A percentile compares a stretch with the other conserved stretches of the same genome.
Evolutionary conservation across 1,140 invertebrate species (phyloP).

Genomic region (Camponotus pennsylvanicus): DNA sequence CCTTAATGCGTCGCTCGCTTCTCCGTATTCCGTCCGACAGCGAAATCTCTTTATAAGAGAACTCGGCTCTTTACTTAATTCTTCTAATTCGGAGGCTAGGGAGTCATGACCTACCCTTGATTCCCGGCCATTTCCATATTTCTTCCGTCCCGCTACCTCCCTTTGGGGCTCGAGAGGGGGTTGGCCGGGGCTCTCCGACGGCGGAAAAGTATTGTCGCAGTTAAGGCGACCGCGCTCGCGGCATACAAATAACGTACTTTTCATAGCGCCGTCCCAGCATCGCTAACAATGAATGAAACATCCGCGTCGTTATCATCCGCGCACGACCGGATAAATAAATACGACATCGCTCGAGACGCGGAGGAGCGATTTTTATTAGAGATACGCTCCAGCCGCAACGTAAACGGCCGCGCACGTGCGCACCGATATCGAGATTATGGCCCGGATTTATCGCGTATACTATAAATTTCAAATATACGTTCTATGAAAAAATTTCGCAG

Average conservation of each 20-base stretch:
- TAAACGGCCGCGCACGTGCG: slow-evolving; percentile 23
- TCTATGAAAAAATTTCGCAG: slow-evolving; percentile 37
- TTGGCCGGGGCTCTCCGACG: neutral
- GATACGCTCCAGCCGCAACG: slow-evolving; percentile 34
- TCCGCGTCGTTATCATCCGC: slow-evolving; percentile 49
- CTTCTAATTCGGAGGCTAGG: slow-evolving; percentile 58
- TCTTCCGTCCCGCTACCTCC: slow-evolving; percentile 43
- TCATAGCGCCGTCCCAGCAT: slow-evolving; percentile 42
- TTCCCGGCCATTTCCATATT: slow-evolving; percentile 59
- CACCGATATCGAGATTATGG: slow-evolving; percentile 58
- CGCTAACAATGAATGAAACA: slow-evolving; percentile 58
- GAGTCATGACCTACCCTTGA: slow-evolving; percentile 52
- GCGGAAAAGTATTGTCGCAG: slow-evolving; percentile 58
- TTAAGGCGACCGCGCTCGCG: slow-evolving; percentile 38
- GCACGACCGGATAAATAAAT: slow-evolving; percentile 67
- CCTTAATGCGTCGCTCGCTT: neutral
- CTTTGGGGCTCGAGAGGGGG: neutral
- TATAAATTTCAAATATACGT: slow-evolving; percentile 47
- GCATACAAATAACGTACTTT: slow-evolving; percentile 61
- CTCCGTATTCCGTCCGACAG: slow-evolving; percentile 21
- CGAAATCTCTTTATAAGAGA: slow-evolving; percentile 49
- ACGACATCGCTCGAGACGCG: slow-evolving; percentile 41
- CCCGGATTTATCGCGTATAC: slow-evolving; percentile 40
- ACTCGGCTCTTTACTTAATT: slow-evolving; percentile 52
- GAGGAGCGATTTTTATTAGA: slow-evolving; percentile 44